phyloP scores from a whole-genome alignment of 1,140 invertebrate genomes.

The Solen grandis region DNA sequence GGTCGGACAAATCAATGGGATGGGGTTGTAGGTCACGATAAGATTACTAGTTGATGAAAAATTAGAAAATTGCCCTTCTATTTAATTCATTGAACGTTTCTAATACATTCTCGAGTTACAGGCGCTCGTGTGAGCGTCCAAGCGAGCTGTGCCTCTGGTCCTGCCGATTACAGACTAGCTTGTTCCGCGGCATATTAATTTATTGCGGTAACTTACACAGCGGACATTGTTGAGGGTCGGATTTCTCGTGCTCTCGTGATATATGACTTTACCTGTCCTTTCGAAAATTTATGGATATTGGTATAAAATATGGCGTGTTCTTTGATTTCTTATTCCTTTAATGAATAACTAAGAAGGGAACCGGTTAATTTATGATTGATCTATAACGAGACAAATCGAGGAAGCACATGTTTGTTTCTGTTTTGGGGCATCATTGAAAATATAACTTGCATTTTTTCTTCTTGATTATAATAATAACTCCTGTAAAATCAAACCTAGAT shows the following conservation, averaged over 20 bases:
- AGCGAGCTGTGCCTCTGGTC: conserved; percentile 34
- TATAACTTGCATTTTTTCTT: no score
- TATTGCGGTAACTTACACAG: conserved; percentile 53
- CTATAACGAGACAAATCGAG: no score
- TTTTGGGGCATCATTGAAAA: no score
- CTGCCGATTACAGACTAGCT: conserved; percentile 46
- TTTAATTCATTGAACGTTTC: conserved; percentile 14
- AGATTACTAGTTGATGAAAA: conserved; percentile 49
- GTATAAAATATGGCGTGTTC: no score
- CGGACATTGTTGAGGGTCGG: conserved; percentile 43
- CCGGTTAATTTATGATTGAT: no score
- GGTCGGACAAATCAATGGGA: conserved; percentile 11
- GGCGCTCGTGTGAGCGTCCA: conserved; percentile 18
- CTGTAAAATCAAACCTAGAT: no score
- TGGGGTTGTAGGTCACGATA: conserved; percentile 27
- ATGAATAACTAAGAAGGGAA: no score
- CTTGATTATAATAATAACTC: no score
- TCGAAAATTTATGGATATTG: conserved; percentile 17
- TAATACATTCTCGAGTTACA: conserved; percentile 44
- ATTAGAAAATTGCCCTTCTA: conserved; percentile 43
- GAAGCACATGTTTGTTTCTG: no score
- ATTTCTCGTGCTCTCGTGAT: conserved; percentile 31
- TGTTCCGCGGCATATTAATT: conserved; percentile 52
- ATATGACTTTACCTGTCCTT: conserved; percentile 10
- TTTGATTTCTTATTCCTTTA: no score